A percentile compares a stretch with the other conserved stretches of the same genome.
These are phyloP conservation scores for Hirtodrosophila histrioides DNA, from an alignment of 2,888 invertebrate genomes.

Conservation along the genomic window DNA sequence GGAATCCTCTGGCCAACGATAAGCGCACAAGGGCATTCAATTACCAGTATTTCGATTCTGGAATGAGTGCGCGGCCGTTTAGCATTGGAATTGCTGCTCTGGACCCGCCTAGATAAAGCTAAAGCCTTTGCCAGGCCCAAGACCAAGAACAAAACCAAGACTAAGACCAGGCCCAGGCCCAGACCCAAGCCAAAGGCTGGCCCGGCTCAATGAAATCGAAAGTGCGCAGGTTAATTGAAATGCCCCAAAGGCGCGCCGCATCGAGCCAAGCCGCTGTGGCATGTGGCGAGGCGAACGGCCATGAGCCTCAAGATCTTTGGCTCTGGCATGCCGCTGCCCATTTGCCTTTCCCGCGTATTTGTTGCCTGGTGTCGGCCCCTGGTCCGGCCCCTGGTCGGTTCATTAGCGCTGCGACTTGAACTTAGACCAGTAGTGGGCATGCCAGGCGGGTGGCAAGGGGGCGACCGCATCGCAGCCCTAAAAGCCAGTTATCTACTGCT, in stretches of 20 bases:
- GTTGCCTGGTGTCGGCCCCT: neutral
- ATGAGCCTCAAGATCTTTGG: constrained; percentile 54
- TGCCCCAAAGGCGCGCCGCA: constrained; percentile 68
- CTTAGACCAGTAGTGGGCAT: constrained; percentile 41
- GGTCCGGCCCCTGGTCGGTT: constrained; percentile 18
- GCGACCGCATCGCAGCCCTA: constrained; percentile 25
- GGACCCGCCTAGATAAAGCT: constrained; percentile 52
- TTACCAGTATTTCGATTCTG: constrained; percentile 60
- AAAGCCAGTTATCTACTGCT: constrained; percentile 48
- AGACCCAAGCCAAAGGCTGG: constrained; percentile 5
- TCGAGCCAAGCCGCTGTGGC: constrained; percentile 18
- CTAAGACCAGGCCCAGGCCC: constrained; percentile 11
- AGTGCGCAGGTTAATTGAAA: constrained; percentile 78
- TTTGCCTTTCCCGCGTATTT: constrained; percentile 42
- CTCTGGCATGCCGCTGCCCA: constrained; percentile 45
- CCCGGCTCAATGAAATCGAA: constrained; percentile 69
- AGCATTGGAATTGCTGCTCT: constrained; percentile 50
- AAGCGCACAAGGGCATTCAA: constrained; percentile 64
- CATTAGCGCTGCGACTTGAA: constrained; percentile 45
- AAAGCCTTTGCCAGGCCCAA: constrained; percentile 11
- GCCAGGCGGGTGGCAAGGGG: neutral
- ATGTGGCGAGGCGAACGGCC: constrained; percentile 40
- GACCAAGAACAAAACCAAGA: neutral
- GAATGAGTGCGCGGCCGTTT: constrained; percentile 64
- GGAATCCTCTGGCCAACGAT: constrained; percentile 32